phyloP scores from a whole-genome alignment of 2,888 invertebrate species.

The Xestia sexstrigata region DNA sequence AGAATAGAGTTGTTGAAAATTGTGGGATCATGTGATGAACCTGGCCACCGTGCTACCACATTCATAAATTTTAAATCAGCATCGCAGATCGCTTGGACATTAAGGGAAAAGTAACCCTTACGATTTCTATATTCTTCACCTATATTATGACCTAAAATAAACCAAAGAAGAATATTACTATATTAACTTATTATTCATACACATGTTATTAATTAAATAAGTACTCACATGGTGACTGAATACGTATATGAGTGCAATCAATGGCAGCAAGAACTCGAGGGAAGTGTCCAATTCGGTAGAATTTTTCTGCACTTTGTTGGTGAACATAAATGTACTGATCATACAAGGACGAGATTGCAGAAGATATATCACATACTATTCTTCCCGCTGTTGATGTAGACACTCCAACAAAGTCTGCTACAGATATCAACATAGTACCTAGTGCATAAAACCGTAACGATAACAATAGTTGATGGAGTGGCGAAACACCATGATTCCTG shows the following conservation, averaged over 20 bases:
- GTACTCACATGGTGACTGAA: neutral
- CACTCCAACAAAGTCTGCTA: neutral
- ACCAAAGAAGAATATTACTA: neutral
- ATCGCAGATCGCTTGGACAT: conserved; percentile 5
- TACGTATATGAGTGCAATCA: conserved; percentile 1
- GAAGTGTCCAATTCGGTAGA: neutral
- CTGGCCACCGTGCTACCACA: neutral
- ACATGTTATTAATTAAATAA: neutral
- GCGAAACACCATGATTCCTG: conserved; percentile 1
- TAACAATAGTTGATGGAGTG: conserved; percentile 1
- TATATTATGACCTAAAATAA: neutral
- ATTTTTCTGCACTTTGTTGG: neutral
- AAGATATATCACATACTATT: neutral
- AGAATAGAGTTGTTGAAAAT: neutral
- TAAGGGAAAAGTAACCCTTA: conserved; percentile 3
- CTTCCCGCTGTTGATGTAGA: neutral
- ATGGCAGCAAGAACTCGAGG: neutral
- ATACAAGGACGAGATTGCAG: neutral
- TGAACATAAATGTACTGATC: conserved; percentile 7
- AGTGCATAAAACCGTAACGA: conserved; percentile 1
- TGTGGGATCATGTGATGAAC: neutral
- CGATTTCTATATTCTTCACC: conserved; percentile 3
- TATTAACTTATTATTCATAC: neutral
- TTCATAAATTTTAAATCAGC: conserved; percentile 9
- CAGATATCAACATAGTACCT: conserved; percentile 1